phyloP scores from a whole-genome alignment of 2,113 vertebrate species.

The Lepus timidus region DNA sequence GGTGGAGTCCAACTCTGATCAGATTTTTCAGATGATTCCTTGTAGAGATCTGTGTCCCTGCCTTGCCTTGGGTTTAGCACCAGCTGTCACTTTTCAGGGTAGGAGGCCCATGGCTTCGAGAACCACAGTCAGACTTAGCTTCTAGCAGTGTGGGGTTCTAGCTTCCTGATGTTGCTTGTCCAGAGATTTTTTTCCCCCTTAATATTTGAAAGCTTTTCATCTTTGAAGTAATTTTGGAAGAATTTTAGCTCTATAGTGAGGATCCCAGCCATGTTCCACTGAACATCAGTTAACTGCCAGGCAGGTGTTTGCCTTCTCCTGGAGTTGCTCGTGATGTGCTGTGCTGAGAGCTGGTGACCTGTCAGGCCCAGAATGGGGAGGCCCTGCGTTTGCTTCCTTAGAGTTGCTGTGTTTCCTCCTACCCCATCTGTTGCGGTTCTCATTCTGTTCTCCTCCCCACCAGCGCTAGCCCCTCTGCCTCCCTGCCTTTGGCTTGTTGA shows the following conservation, averaged over 20 bases:
- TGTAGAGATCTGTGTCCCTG: not conserved
- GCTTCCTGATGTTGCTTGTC: not conserved
- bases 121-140: not conserved
- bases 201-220: not conserved
- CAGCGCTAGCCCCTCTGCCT: not conserved
- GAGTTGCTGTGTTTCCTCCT: not conserved
- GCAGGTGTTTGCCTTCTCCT: not conserved
- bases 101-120: not conserved
- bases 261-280: not conserved
- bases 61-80: not conserved
- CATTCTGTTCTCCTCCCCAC: not conserved
- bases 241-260: not conserved
- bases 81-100: not conserved
- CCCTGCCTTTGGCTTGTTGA: not conserved
- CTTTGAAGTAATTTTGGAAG: conserved; percentile 20
- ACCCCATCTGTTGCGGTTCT: not conserved
- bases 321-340: not conserved
- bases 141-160: not conserved
- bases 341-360: not conserved
- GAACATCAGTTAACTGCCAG: not conserved
- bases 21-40: not conserved
- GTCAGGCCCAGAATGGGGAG: no score
- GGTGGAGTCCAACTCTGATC: not conserved
- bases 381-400: not conserved
- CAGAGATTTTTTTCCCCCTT: not conserved